phyloP scores from a whole-genome alignment of 2,888 invertebrate genomes.

The Agrochola lota region DNA sequence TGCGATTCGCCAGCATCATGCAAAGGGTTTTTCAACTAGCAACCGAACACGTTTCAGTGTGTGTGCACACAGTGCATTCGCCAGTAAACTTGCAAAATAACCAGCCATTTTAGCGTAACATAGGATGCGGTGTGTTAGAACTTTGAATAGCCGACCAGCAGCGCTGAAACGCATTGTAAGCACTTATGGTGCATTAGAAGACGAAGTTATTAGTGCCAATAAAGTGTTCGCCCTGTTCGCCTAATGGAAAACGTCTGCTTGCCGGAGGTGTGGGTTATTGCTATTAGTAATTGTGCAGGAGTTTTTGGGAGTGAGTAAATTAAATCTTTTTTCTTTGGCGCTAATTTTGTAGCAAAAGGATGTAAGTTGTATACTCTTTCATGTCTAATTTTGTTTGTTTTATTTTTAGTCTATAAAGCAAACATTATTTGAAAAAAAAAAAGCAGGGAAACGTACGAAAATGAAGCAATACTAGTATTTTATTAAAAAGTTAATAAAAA shows the following conservation, averaged over 20 bases:
- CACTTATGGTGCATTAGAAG: constrained; percentile 73
- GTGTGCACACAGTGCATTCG: constrained; percentile 44
- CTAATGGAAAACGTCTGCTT: constrained; percentile 75
- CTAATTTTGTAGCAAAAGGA: constrained; percentile 8
- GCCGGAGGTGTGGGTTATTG: constrained; percentile 69
- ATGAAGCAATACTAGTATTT: neutral
- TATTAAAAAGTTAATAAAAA: neutral
- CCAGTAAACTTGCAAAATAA: constrained; percentile 63
- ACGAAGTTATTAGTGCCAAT: constrained; percentile 69
- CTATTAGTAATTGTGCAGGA: constrained; percentile 72
- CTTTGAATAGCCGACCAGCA: constrained; percentile 64
- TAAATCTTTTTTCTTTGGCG: constrained; percentile 42
- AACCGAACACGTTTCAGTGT: constrained; percentile 18
- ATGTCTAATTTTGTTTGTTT: neutral
- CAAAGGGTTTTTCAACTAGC: constrained; percentile 43
- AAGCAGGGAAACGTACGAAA: neutral
- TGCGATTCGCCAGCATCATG: constrained; percentile 10
- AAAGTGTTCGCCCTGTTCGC: constrained; percentile 69
- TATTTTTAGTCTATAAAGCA: neutral
- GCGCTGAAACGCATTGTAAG: constrained; percentile 65
- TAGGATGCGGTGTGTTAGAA: constrained; percentile 59
- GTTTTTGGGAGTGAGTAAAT: constrained; percentile 42
- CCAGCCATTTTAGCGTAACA: constrained; percentile 60
- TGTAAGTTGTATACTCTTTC: neutral
- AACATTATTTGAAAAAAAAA: neutral